Evolutionary conservation across 2,888 invertebrate species (phyloP), one percentile per base, ranked within the genome.

Genomic region (Meghimatium bilineatum): DNA sequence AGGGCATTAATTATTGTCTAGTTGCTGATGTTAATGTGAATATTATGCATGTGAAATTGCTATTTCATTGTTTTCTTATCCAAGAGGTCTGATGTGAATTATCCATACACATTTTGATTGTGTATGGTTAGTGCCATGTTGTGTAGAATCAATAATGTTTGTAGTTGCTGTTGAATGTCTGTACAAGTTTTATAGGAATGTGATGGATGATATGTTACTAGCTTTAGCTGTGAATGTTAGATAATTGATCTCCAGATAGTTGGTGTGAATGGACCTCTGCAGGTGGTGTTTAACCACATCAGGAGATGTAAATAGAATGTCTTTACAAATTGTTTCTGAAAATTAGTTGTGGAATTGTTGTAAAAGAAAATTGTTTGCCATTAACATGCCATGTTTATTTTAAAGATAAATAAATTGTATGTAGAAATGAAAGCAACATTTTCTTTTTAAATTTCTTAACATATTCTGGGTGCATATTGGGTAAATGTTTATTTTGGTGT

Each of bases 301-400:
- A 2, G 17, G 56, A 49, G 17, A n/a, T 49, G 49, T 49, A 17
- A 49, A 49, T 49, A 49, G n/a, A n/a, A n/a, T n/a, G n/a, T n/a
- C 8, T 49, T 56, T 56, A 20, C 20, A 56, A 56, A 56, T 56
- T 14, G 56, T 56, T 56, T 56, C 20, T 12, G 17, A 56, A 56
- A 56, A 56, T 56, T 8, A 56, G 56, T 23, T 56, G 56, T 3
- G 8, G 56, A 8, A 56, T 32, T 29, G 29, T 66, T 66, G n/a
- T 10, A 66, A 32, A 29, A 66, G 3, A 14, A 32, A 66, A 29
- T 2, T 66, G 14, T 60, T 20, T 60, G 60, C n/a, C 6, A 66
- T 29, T n/a, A 66, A 66, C n/a, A 66, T 66, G 66, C 66, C 66
- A 66, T 66, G 66, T 66, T 66, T 66, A 66, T n/a, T 66, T 29